Conservation (phyloP, 2,888 invertebrate genomes). For the Microctonus hyperodae region DNA sequence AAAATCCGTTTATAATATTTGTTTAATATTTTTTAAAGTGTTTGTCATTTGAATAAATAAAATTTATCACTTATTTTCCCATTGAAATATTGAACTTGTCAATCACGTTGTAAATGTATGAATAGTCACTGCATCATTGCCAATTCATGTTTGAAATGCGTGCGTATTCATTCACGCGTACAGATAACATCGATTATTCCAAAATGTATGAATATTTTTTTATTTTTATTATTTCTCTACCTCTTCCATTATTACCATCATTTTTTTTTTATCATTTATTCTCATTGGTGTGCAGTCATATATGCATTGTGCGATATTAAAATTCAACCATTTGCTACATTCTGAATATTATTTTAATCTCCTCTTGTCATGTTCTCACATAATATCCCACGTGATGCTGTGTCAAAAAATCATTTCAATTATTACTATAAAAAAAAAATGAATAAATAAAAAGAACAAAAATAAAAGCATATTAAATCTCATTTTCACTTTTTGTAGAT, state of each 20-base stretch:
- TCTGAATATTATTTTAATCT: neutral
- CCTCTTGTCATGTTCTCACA: neutral
- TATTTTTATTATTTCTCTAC: neutral
- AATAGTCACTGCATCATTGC: neutral
- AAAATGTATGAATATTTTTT: too few species aligned
- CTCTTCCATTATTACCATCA: neutral
- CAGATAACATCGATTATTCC: slow-evolving; percentile 20
- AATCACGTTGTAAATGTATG: neutral
- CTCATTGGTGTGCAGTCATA: neutral
- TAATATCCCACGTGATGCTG: neutral
- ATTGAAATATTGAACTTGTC: neutral
- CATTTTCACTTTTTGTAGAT: neutral
- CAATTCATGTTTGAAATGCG: neutral
- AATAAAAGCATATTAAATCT: neutral
- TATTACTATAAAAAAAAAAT: neutral
- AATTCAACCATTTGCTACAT: neutral
- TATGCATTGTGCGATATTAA: neutral
- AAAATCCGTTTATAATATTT: too few species aligned
- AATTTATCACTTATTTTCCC: too few species aligned
- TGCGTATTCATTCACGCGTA: slow-evolving; percentile 4
- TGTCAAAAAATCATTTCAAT: neutral
- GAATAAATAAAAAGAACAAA: neutral
- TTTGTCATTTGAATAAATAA: too few species aligned
- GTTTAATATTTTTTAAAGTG: too few species aligned
- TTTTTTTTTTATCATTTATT: neutral